A percentile compares a stretch with the other conserved stretches of the same genome.
Evolutionary conservation across 2,797 vertebrate species (phyloP).

Genomic region (Malurus splendens): DNA sequence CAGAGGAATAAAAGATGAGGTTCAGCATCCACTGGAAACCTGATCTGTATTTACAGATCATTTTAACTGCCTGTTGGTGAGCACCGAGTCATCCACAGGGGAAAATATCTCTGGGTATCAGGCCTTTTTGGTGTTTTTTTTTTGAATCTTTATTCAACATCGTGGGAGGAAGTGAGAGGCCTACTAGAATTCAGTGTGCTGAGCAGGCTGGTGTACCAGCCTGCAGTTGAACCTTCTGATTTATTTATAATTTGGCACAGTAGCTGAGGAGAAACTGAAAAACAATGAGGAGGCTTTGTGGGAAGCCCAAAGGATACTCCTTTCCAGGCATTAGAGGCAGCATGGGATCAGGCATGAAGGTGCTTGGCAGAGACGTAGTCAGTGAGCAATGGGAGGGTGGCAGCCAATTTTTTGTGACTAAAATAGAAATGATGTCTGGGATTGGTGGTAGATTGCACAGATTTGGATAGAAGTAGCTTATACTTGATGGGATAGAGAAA

Average conservation of each 20-base stretch:
- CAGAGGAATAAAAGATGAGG: conserved; percentile 29
- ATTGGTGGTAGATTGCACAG: conserved; percentile 27
- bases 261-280: background rate
- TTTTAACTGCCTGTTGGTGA: conserved; percentile 1
- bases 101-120: background rate
- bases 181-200: background rate
- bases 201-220: background rate
- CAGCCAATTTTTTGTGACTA: conserved; percentile 21
- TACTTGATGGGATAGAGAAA: conserved; percentile 14
- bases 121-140: background rate
- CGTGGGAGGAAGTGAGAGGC: background rate
- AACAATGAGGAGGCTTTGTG: background rate
- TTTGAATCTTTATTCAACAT: background rate
- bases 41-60: conserved; percentile 23
- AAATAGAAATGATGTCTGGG: conserved; percentile 34
- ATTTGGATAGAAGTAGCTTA: conserved; percentile 7
- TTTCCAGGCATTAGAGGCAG: background rate
- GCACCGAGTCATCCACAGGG: background rate
- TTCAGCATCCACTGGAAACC: conserved; percentile 17
- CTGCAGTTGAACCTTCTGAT: background rate
- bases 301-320: background rate
- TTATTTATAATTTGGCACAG: conserved; percentile 7
- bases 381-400: background rate
- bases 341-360: background rate
- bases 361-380: conserved; percentile 14